These are phyloP conservation scores for Acanthopleura granulata DNA, from an alignment of 2,888 invertebrate species.

Conservation along the genomic window DNA sequence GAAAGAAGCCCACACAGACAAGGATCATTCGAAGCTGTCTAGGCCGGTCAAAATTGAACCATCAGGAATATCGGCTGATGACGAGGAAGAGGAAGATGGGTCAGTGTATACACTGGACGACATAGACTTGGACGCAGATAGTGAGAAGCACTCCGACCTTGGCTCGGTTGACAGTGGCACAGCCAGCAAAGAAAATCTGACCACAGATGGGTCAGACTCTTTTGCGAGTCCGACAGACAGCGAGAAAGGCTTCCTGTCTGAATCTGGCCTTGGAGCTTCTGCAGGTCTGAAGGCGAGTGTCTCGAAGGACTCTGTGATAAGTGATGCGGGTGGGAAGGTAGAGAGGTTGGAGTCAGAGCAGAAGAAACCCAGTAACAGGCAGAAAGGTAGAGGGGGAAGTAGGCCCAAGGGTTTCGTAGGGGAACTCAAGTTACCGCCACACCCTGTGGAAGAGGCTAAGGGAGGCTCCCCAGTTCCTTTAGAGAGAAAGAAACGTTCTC, in stretches of 20 bases:
- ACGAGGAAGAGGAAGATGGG: not conserved
- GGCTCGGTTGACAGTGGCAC: slow-evolving; percentile 4
- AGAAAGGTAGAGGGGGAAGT: not conserved
- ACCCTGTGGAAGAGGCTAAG: not conserved
- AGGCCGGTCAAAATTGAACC: no score
- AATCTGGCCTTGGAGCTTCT: not conserved
- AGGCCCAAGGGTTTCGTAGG: not conserved
- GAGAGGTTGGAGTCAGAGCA: not conserved
- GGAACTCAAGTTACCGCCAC: not conserved
- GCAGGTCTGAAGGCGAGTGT: not conserved
- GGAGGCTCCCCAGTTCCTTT: not conserved
- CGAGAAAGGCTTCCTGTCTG: not conserved
- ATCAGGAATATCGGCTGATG: not conserved
- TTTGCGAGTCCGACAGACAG: slow-evolving; percentile 1
- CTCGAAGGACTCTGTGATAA: slow-evolving; percentile 7
- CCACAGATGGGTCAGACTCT: slow-evolving; percentile 7
- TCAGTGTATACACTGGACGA: slow-evolving; percentile 12
- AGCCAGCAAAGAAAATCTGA: slow-evolving; percentile 4
- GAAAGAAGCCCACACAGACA: no score
- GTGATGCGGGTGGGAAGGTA: not conserved
- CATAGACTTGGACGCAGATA: not conserved
- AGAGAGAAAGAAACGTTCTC: slow-evolving; percentile 10
- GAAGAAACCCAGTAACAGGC: not conserved
- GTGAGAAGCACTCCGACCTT: not conserved
- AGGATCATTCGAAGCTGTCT: no score